Evolutionary conservation across 1,140 invertebrate species (phyloP).

Genomic region (Brachionus calyciflorus): DNA sequence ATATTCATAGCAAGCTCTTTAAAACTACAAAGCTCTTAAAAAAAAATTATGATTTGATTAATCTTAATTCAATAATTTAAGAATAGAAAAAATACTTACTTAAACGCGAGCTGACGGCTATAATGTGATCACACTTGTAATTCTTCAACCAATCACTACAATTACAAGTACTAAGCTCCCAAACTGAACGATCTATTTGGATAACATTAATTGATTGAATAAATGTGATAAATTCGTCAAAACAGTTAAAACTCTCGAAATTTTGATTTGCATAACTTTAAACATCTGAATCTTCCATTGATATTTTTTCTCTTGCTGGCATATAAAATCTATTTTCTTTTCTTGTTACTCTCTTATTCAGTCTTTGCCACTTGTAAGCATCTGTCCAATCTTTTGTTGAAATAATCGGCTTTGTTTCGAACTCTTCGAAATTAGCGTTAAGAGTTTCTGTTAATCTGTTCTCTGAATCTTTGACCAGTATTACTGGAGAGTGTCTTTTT

Average conservation of each 20-base stretch:
- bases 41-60: neutral
- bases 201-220: neutral
- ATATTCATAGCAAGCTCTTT: neutral
- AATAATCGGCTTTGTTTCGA: neutral
- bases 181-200: neutral
- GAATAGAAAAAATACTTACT: neutral
- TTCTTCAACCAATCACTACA: neutral
- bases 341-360: too few species aligned
- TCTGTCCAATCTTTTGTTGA: slow-evolving; percentile 3
- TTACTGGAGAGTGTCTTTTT: too few species aligned
- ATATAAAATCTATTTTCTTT: too few species aligned
- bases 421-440: neutral
- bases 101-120: neutral
- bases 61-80: neutral
- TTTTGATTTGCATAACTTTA: neutral
- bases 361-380: neutral
- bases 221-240: neutral
- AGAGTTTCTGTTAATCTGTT: neutral
- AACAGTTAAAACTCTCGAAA: neutral
- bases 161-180: neutral
- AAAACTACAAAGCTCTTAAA: neutral
- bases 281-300: too few species aligned
- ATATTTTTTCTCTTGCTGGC: too few species aligned
- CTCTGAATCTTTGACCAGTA: neutral
- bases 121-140: neutral